phyloP scores from a whole-genome alignment of 2,113 vertebrate species.

The Amphilophus citrinellus region DNA sequence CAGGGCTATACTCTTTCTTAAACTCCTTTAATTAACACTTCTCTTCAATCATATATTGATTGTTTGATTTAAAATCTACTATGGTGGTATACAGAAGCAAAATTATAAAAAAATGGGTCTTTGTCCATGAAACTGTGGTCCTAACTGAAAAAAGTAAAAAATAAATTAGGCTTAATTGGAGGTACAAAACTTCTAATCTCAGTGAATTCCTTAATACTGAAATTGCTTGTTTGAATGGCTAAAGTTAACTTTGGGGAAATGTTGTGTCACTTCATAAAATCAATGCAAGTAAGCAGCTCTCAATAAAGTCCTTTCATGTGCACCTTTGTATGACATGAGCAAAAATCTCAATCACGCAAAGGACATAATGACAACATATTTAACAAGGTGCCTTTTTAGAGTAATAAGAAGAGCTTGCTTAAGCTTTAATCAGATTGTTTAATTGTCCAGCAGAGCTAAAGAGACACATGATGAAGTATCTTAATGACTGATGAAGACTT shows the following conservation, averaged over 20 bases:
- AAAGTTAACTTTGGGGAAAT: background rate
- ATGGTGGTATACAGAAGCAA: background rate
- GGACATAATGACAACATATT: slow-evolving; percentile 30
- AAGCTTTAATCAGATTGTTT: slow-evolving; percentile 54
- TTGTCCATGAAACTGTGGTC: background rate
- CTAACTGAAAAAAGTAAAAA: background rate
- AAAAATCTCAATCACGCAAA: background rate
- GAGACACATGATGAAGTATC: slow-evolving; percentile 37
- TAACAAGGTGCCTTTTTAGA: slow-evolving; percentile 40
- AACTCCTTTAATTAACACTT: no score
- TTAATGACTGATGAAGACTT: slow-evolving; percentile 44
- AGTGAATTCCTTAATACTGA: background rate
- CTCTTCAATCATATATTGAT: no score
- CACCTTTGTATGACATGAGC: background rate
- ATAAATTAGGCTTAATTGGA: background rate
- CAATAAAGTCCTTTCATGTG: background rate
- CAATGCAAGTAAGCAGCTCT: background rate
- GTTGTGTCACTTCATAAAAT: background rate
- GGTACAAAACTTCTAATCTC: background rate
- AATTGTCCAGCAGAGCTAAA: slow-evolving; percentile 55
- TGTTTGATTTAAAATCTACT: background rate
- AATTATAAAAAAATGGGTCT: background rate
- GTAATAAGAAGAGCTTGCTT: slow-evolving; percentile 54
- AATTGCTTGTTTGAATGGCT: background rate
- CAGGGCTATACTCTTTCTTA: background rate